Conservation (phyloP, 2,113 vertebrate species). For the Rhabdomys dilectus region DNA sequence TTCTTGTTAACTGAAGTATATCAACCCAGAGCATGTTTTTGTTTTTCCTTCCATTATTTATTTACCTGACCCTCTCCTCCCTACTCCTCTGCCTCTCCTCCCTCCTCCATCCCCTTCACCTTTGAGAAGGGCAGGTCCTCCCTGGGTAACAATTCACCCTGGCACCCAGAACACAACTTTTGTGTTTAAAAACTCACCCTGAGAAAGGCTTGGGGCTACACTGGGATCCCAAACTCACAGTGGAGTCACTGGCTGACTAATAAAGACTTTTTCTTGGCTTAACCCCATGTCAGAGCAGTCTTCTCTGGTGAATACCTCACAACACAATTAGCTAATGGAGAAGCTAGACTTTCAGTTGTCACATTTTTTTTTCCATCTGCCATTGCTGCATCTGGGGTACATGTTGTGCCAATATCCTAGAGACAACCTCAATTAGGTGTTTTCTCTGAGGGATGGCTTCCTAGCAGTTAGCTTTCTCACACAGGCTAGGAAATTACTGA, state of each 20-base stretch:
- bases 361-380: background rate
- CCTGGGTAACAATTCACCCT: too few relatives aligned
- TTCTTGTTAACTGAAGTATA: too few relatives aligned
- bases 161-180: background rate
- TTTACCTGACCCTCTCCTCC: too few relatives aligned
- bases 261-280: background rate
- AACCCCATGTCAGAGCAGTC: background rate
- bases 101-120: too few relatives aligned
- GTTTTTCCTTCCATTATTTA: too few relatives aligned
- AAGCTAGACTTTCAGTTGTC: background rate
- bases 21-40: too few relatives aligned
- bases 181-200: background rate
- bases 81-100: too few relatives aligned
- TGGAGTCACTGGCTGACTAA: background rate
- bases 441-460: background rate
- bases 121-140: too few relatives aligned
- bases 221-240: background rate
- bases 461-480: background rate
- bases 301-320: background rate
- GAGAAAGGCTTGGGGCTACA: background rate
- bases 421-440: background rate
- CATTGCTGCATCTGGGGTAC: too few relatives aligned
- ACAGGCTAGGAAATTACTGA: background rate
- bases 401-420: background rate
- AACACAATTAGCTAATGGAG: background rate